A percentile compares a stretch with the other conserved stretches of the same genome.
These are phyloP conservation scores for Tethya wilhelma DNA, from an alignment of 37 sponge, comb jelly and placozoan species.

Conservation along the genomic window DNA sequence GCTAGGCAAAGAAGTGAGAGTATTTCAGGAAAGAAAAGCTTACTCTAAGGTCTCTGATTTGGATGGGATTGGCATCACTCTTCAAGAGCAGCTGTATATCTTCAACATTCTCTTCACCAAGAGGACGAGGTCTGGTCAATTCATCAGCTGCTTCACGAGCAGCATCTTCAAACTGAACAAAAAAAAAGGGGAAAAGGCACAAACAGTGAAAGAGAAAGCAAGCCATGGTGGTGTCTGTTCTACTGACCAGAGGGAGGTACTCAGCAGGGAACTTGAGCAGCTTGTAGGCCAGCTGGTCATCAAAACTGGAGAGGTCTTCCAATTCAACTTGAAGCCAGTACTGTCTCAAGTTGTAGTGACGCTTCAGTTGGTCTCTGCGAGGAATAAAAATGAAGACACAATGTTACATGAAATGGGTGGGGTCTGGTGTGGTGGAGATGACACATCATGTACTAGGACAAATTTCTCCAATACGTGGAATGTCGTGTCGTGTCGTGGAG, in stretches of 20 bases:
- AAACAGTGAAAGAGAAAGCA: too few relatives aligned
- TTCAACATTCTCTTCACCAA: slow-evolving; percentile 85
- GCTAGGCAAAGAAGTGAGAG: too few relatives aligned
- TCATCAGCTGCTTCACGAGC: slow-evolving; percentile 97
- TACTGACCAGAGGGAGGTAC: slow-evolving; percentile 91
- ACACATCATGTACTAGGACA: too few relatives aligned
- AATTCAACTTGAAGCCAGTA: slow-evolving; percentile 88
- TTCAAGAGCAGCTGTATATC: slow-evolving; percentile 92
- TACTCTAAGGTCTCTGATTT: slow-evolving; percentile 93
- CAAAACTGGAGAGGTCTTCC: slow-evolving; percentile 85
- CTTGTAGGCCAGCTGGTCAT: slow-evolving; percentile 80
- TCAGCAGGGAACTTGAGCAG: slow-evolving; percentile 83
- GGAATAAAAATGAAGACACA: not conserved
- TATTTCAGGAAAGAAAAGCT: too few relatives aligned
- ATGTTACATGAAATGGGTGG: not conserved
- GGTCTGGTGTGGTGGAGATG: too few relatives aligned
- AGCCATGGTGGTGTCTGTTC: too few relatives aligned
- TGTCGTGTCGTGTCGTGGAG: not conserved
- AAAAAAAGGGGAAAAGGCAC: too few relatives aligned
- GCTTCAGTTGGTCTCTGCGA: slow-evolving; percentile 90
- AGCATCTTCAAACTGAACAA: slow-evolving; percentile 89
- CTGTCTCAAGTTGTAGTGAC: slow-evolving; percentile 86
- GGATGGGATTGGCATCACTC: slow-evolving; percentile 74
- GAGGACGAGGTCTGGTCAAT: slow-evolving; percentile 91
- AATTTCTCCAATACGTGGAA: too few relatives aligned